Evolutionary conservation across 2,113 vertebrate genomes (phyloP), one percentile per base, ranked within the genome.

Genomic region (Mesocricetus auratus): DNA sequence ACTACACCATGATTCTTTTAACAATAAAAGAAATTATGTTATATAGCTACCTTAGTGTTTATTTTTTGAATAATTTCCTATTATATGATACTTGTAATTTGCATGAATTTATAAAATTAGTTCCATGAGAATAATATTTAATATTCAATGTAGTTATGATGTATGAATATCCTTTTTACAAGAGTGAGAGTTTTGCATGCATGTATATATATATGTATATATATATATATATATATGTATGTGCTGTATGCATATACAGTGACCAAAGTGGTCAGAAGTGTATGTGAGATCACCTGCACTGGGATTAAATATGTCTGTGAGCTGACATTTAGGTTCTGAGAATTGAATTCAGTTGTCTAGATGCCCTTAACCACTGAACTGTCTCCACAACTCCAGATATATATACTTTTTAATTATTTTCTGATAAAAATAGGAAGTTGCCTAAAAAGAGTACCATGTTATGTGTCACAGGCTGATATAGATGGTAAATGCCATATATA

Each of bases 121-220:
- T 82, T 89, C 91, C 16, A 92, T 92, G 79, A 85, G 11, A 92
- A 90, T 56, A 91, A 66, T 74, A 93, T 58, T 79, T 81, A 73
- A 90, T 77, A 66, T 9, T 94, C 15, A 81, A 50, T 77, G 8
- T 2, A 73, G 6, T 11, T 17, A 83, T 83, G 24, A 62, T 62
- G 29, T 15, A 42, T 62, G 39, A 2, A 42, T 42, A 31, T 31
- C 21, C 33, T 24, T 77, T 56, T 36, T 82, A 5, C 60, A 62
- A 42, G 58, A 17, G 16, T 83, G 56, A 62, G n/a, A 62, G 26
- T 42, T 31, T 83, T 62, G 2, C 13, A n/a, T 42, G 24, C 24
- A 62, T 83, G 50, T 60, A 26, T 7, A 47, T 83, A 42, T 62
- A n/a, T 60, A 26, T 7, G 29, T 83, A 42, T 62, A 62, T 83